Evolutionary conservation across 53 echinoderm and acorn worm genomes (phyloP).

Genomic region (Luidia sarsii): DNA sequence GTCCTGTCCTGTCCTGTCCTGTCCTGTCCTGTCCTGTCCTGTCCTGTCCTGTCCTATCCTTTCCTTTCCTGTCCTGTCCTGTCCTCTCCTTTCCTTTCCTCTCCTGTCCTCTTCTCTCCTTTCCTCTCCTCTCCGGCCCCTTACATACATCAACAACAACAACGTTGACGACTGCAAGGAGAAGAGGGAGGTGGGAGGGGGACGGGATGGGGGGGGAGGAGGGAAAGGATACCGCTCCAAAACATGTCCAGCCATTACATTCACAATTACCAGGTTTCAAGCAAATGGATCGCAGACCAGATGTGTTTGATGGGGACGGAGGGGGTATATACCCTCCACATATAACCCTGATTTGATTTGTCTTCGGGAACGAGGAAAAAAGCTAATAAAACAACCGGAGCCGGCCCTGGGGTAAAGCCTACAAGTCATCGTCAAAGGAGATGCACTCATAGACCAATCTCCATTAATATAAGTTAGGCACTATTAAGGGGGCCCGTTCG

Average conservation of each 20-base stretch:
- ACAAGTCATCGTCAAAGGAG: conserved; percentile 45
- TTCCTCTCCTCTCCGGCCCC: no score
- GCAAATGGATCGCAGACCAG: conserved; percentile 36
- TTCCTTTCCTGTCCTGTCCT: no score
- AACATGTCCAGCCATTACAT: conserved; percentile 47
- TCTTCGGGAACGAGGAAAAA: conserved; percentile 43
- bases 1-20: no score
- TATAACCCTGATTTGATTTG: conserved; percentile 43
- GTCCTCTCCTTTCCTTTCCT: no score
- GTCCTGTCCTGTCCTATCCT: no score
- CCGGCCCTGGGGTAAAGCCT: conserved; percentile 54
- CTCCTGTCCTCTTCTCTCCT: no score
- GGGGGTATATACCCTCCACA: conserved; percentile 41
- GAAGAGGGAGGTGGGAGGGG: no score
- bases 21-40: no score
- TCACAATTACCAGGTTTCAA: conserved; percentile 52
- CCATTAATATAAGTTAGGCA: conserved; percentile 54
- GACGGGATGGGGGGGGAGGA: no score
- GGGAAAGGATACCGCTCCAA: conserved; percentile 45
- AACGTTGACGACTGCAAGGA: no score
- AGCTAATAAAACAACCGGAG: conserved; percentile 51
- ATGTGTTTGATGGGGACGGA: conserved; percentile 20
- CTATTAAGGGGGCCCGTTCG: conserved; percentile 29
- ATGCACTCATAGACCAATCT: conserved; percentile 48
- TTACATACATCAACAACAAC: no score